These are phyloP conservation scores for Cephus spinipes DNA, from an alignment of 2,888 invertebrate species.

Conservation along the genomic window DNA sequence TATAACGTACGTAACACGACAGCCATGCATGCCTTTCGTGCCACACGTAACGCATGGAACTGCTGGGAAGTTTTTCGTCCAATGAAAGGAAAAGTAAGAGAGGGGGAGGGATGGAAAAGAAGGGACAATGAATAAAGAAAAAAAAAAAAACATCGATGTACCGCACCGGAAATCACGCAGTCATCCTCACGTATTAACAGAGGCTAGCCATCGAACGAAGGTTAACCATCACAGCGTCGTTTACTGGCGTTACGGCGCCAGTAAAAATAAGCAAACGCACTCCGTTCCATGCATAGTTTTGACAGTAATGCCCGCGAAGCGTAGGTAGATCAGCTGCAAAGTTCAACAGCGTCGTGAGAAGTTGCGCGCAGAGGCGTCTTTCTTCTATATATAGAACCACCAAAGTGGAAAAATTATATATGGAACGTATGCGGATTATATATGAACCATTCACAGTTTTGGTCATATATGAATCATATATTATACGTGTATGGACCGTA, in stretches of 20 bases:
- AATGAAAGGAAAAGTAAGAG: background rate
- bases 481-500: too few relatives aligned
- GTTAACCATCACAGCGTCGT: background rate
- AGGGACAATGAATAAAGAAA: background rate
- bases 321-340: conserved; percentile 5
- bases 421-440: too few relatives aligned
- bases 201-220: background rate
- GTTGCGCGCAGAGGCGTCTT: background rate
- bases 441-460: too few relatives aligned
- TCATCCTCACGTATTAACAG: background rate
- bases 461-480: too few relatives aligned
- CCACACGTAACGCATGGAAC: background rate
- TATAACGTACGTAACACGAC: background rate
- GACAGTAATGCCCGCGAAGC: background rate
- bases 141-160: background rate
- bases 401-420: background rate
- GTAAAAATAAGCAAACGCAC: background rate
- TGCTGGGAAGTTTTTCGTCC: background rate
- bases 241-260: background rate
- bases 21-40: background rate
- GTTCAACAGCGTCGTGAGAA: background rate
- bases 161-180: background rate
- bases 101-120: background rate
- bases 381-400: background rate
- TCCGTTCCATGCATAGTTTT: background rate